A percentile compares a stretch with the other conserved stretches of the same genome.
Conservation (phyloP, 2,888 invertebrate species). For the Lasioglossum calceatum region DNA sequence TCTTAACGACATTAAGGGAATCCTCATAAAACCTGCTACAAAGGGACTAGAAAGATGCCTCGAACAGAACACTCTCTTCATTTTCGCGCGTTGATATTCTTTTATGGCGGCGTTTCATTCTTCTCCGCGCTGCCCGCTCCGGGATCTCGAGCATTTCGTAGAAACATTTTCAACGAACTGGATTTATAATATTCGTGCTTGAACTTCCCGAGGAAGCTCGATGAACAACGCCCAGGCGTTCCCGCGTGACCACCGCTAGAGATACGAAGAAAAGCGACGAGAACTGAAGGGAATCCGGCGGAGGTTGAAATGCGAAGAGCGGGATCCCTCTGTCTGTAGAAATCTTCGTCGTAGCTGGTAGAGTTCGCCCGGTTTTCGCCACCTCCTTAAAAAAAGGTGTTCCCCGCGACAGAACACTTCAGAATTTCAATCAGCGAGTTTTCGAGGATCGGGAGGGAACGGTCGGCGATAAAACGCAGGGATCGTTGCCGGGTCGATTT, state of each 20-base stretch:
- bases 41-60: slow-evolving; percentile 28
- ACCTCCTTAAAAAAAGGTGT: background rate
- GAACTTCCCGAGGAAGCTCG: no score
- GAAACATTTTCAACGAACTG: background rate
- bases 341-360: no score
- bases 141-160: background rate
- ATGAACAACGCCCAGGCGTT: background rate
- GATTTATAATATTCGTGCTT: no score
- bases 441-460: slow-evolving; percentile 13
- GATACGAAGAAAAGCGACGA: no score
- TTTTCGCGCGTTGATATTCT: slow-evolving; percentile 18
- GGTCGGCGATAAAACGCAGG: slow-evolving; percentile 27
- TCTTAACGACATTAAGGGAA: slow-evolving; percentile 47
- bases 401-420: slow-evolving; percentile 3
- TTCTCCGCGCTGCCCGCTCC: background rate
- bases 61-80: slow-evolving; percentile 5
- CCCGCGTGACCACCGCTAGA: background rate
- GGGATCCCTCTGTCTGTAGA: no score
- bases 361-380: no score
- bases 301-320: no score
- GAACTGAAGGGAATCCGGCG: no score
- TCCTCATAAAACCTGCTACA: slow-evolving; percentile 46
- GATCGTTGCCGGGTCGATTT: background rate
- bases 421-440: slow-evolving; percentile 49
- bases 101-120: background rate